Percentiles rank a stretch among this genome's conserved stretches.
These are phyloP conservation scores for Caenorhabditis tropicalis DNA, from an alignment of 1,140 invertebrate species.

Conservation along the genomic window DNA sequence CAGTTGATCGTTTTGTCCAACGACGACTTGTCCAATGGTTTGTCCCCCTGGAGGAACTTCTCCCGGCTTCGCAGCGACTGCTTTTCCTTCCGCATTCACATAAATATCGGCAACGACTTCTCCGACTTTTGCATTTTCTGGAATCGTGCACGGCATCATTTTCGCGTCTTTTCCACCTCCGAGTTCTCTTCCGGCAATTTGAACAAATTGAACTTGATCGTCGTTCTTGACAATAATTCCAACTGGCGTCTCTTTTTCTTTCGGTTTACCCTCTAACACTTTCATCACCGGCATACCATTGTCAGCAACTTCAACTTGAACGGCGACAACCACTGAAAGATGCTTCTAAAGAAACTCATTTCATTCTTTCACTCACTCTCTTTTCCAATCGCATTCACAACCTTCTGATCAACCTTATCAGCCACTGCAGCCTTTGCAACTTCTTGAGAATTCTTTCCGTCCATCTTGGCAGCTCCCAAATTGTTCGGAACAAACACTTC, in stretches of 20 bases:
- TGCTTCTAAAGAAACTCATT: not conserved
- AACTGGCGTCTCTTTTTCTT: conserved; percentile 9
- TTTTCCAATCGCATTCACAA: not conserved
- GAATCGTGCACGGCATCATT: conserved; percentile 19
- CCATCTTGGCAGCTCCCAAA: conserved; percentile 30
- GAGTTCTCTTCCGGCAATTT: conserved; percentile 19
- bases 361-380: not conserved
- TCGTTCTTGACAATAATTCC: conserved; percentile 3
- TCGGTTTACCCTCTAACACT: conserved; percentile 4
- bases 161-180: conserved; percentile 24
- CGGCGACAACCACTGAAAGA: conserved; percentile 11
- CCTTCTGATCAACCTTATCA: conserved; percentile 11
- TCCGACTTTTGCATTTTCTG: conserved; percentile 14
- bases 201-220: not conserved
- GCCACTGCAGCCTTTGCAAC: not conserved
- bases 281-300: conserved; percentile 16
- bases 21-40: conserved; percentile 7
- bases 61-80: not conserved
- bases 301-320: not conserved
- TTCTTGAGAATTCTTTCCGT: not conserved
- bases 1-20: not conserved
- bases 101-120: not conserved
- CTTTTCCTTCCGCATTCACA: not conserved
- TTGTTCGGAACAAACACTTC: not conserved
- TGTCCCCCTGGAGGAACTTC: not conserved